A percentile compares a stretch with the other conserved stretches of the same genome.
Evolutionary conservation across 2,113 vertebrate genomes (phyloP).

Genomic region (Plecturocebus donacophilus): DNA sequence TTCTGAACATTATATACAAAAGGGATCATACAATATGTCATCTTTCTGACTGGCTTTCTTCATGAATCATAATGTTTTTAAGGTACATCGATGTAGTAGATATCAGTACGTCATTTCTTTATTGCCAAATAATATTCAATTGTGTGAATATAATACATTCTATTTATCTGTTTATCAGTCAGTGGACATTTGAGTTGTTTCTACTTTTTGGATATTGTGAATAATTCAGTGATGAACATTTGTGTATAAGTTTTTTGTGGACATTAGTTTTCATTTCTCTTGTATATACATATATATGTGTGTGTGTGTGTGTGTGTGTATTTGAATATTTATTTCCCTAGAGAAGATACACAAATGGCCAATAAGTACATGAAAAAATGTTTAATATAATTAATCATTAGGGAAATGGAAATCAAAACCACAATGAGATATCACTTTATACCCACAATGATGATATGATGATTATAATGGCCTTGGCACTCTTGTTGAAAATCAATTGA

Average conservation of each 20-base stretch:
- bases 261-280: constrained; percentile 8
- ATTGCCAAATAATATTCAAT: not conserved
- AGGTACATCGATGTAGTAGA: not conserved
- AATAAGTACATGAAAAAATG: constrained; percentile 3
- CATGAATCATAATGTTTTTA: not conserved
- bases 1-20: not conserved
- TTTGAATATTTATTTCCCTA: not conserved
- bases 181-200: not conserved
- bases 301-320: too few species aligned
- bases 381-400: not conserved
- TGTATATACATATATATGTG: not conserved
- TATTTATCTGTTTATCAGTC: not conserved
- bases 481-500: not conserved
- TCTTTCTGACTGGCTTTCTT: constrained; percentile 2
- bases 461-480: not conserved
- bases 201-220: not conserved
- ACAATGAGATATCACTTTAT: not conserved
- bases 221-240: not conserved
- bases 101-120: not conserved
- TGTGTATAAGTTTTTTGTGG: not conserved
- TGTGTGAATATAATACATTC: not conserved
- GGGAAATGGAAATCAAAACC: constrained; percentile 8
- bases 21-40: not conserved
- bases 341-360: not conserved
- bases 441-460: not conserved